Conservation (phyloP, 2,797 vertebrate species). For the Acipenser oxyrinchus region DNA sequence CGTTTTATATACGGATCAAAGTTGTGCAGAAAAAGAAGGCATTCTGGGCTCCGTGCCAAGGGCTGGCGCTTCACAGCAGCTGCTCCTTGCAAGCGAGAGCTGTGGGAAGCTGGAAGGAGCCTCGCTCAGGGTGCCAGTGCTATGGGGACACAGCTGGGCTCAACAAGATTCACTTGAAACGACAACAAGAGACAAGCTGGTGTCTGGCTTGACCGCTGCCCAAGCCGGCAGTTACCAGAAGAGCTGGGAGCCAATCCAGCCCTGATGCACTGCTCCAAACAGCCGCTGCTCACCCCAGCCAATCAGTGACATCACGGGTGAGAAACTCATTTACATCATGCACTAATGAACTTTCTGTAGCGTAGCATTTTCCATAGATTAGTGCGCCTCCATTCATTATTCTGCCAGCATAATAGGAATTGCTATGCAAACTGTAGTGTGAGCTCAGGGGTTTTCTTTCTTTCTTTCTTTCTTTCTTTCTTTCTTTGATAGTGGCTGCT, state of each 20-base stretch:
- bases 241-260: slow-evolving; percentile 72
- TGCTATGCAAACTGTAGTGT: slow-evolving; percentile 49
- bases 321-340: slow-evolving; percentile 79
- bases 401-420: slow-evolving; percentile 69
- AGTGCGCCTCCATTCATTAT: slow-evolving; percentile 64
- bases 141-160: slow-evolving; percentile 89
- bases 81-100: slow-evolving; percentile 66
- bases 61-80: slow-evolving; percentile 79
- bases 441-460: slow-evolving; percentile 6
- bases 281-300: slow-evolving; percentile 67
- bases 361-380: slow-evolving; percentile 63
- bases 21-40: slow-evolving; percentile 55
- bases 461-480: slow-evolving; percentile 7
- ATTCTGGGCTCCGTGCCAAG: slow-evolving; percentile 80
- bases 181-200: slow-evolving; percentile 61
- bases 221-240: slow-evolving; percentile 76
- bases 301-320: slow-evolving; percentile 75
- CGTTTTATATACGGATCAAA: slow-evolving; percentile 86
- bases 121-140: slow-evolving; percentile 82
- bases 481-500: neutral
- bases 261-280: slow-evolving; percentile 59
- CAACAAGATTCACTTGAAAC: slow-evolving; percentile 83
- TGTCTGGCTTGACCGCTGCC: slow-evolving; percentile 67
- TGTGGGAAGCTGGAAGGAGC: slow-evolving; percentile 73
- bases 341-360: slow-evolving; percentile 83